phyloP scores from a whole-genome alignment of 1,140 invertebrate genomes.

The Gerris buenoi region DNA sequence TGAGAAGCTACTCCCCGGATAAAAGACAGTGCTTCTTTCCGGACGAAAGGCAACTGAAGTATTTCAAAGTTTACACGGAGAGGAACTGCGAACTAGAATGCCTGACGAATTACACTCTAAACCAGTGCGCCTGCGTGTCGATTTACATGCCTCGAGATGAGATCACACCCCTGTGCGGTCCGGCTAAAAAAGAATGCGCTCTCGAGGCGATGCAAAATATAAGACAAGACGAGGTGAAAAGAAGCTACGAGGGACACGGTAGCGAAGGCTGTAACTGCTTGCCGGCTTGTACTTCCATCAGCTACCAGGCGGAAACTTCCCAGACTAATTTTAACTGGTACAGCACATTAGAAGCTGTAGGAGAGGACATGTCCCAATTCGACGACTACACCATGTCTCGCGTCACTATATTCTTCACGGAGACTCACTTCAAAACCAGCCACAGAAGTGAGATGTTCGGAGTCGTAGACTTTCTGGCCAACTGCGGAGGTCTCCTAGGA shows the following conservation, averaged over 20 bases:
- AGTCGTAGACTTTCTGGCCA: conserved; percentile 39
- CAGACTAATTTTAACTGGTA: conserved; percentile 40
- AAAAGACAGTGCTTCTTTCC: conserved; percentile 37
- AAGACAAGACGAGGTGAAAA: conserved; percentile 32
- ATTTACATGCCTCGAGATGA: conserved; percentile 20
- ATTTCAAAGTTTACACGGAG: conserved; percentile 35
- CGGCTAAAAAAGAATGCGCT: conserved; percentile 28
- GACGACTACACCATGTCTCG: conserved; percentile 20
- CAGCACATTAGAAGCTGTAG: conserved; percentile 24
- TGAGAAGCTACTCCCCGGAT: conserved; percentile 5
- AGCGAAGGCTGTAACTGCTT: conserved; percentile 39
- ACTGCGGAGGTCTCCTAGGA: conserved; percentile 19
- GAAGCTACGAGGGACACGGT: background rate
- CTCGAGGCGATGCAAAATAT: conserved; percentile 31
- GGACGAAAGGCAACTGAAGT: conserved; percentile 39
- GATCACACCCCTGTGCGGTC: conserved; percentile 31
- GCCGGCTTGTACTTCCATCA: conserved; percentile 46
- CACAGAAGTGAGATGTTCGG: conserved; percentile 45
- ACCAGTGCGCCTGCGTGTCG: background rate
- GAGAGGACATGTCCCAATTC: conserved; percentile 18
- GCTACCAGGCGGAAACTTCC: conserved; percentile 48
- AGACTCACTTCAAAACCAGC: conserved; percentile 46
- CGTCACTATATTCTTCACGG: conserved; percentile 41
- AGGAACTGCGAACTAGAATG: conserved; percentile 30
- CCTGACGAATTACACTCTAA: conserved; percentile 20